Evolutionary conservation across 2,888 invertebrate species (phyloP).

Genomic region (Aromia moschata): DNA sequence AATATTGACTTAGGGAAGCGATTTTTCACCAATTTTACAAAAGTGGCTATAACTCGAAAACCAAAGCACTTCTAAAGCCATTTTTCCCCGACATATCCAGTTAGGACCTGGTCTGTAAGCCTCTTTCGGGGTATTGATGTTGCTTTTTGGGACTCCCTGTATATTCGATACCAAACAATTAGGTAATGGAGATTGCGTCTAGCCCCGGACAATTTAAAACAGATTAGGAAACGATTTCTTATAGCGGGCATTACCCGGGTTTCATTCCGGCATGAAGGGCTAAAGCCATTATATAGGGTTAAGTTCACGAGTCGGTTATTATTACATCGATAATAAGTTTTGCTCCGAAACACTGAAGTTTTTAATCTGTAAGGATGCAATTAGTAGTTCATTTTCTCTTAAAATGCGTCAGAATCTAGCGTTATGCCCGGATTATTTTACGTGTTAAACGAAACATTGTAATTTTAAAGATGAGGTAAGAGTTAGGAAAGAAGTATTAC

Average conservation of each 20-base stretch:
- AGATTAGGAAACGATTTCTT: conserved; percentile 35
- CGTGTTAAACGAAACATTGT: no score
- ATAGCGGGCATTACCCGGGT: conserved; percentile 21
- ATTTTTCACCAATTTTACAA: no score
- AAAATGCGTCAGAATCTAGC: conserved; percentile 34
- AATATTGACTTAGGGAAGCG: no score
- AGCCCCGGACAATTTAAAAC: conserved; percentile 33
- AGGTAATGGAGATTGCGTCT: neutral
- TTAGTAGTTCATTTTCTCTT: conserved; percentile 47
- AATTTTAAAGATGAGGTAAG: no score
- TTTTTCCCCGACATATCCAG: no score
- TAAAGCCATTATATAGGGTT: conserved; percentile 44
- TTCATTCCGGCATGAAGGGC: conserved; percentile 33
- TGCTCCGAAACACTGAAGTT: conserved; percentile 43
- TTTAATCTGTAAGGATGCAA: conserved; percentile 49
- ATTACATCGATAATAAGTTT: conserved; percentile 44
- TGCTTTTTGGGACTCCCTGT: no score
- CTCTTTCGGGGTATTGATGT: no score
- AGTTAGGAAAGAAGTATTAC: no score
- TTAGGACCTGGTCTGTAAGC: no score
- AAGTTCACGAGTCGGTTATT: conserved; percentile 42
- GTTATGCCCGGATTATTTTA: no score
- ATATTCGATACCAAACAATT: neutral
- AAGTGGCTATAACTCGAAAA: no score
- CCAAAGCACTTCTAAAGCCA: no score